Conservation (phyloP, 1,140 invertebrate species). For the Hesperophylax magnus region DNA sequence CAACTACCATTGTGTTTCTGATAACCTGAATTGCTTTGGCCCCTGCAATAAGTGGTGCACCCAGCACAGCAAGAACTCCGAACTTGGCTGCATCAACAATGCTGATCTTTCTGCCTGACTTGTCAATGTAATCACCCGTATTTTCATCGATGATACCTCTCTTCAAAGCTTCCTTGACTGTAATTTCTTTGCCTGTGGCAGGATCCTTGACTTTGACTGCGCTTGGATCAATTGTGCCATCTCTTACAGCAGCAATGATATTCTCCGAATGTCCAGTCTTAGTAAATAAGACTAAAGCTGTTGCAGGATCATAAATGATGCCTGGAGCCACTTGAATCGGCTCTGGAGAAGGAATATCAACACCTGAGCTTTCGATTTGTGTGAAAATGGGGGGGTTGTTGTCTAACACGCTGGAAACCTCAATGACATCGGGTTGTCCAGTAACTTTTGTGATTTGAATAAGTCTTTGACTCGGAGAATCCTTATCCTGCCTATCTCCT, state of each 20-base stretch:
- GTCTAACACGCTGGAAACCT: slow-evolving; percentile 72
- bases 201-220: slow-evolving; percentile 86
- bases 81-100: slow-evolving; percentile 84
- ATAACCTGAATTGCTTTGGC: slow-evolving; percentile 72
- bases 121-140: slow-evolving; percentile 80
- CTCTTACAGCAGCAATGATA: slow-evolving; percentile 78
- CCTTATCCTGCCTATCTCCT: slow-evolving; percentile 70
- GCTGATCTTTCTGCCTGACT: slow-evolving; percentile 75
- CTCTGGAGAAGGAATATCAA: slow-evolving; percentile 71
- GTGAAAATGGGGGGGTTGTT: slow-evolving; percentile 63
- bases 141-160: slow-evolving; percentile 82
- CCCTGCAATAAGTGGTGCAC: slow-evolving; percentile 79
- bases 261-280: slow-evolving; percentile 79
- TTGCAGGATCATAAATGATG: slow-evolving; percentile 82
- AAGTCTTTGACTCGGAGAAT: slow-evolving; percentile 69
- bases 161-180: slow-evolving; percentile 82
- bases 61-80: slow-evolving; percentile 79
- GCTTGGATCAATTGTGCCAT: slow-evolving; percentile 76
- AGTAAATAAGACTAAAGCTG: slow-evolving; percentile 80
- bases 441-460: slow-evolving; percentile 75
- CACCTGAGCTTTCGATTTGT: slow-evolving; percentile 68
- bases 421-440: slow-evolving; percentile 77
- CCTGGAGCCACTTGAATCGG: slow-evolving; percentile 79
- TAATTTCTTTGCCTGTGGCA: slow-evolving; percentile 77
- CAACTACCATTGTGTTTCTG: slow-evolving; percentile 76